Percentiles rank a stretch among this genome's conserved stretches.
Evolutionary conservation across 2,113 vertebrate genomes (phyloP).

Genomic region (Penelope pileata): DNA sequence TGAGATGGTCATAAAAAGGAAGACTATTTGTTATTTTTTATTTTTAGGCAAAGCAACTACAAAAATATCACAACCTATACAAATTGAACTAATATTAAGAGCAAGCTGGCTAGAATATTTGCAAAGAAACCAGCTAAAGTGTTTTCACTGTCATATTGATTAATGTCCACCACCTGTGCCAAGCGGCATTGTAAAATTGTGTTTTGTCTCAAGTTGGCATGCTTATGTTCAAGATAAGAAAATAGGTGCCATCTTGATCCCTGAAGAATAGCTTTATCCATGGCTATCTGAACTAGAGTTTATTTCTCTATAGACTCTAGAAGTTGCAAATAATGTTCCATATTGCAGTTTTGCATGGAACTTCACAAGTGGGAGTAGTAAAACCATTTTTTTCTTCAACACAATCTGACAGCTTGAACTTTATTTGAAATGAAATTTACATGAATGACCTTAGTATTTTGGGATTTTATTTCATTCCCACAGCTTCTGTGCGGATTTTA

Average conservation of each 20-base stretch:
- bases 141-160: background rate
- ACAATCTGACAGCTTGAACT: background rate
- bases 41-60: background rate
- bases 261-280: background rate
- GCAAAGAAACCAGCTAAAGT: background rate
- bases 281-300: background rate
- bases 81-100: background rate
- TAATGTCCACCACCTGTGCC: background rate
- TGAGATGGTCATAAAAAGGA: background rate
- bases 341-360: background rate
- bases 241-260: background rate
- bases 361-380: background rate
- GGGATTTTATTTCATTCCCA: background rate
- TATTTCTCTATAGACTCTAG: background rate
- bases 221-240: background rate
- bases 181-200: background rate
- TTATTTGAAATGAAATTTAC: background rate
- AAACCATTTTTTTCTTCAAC: background rate
- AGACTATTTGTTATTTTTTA: background rate
- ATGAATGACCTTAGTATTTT: background rate
- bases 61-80: background rate
- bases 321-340: background rate
- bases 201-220: background rate
- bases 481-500: background rate
- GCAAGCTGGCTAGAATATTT: background rate